Percentiles rank a stretch among this genome's conserved stretches.
These are phyloP conservation scores for Graphium colonna DNA, from an alignment of 2,888 invertebrate species.

Conservation along the genomic window DNA sequence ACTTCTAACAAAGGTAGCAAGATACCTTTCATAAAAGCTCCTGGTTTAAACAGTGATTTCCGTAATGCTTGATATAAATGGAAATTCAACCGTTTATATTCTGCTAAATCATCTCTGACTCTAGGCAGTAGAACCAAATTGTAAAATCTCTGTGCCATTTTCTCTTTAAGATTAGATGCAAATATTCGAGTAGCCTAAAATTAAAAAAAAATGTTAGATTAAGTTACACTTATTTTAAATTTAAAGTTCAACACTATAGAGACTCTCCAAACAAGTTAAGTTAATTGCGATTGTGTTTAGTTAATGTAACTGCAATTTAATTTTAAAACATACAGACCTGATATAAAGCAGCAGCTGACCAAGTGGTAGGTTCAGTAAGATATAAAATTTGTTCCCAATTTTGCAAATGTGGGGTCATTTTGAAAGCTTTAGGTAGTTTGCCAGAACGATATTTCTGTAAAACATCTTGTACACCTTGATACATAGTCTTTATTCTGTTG, in stretches of 20 bases:
- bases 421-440: slow-evolving; percentile 98
- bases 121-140: slow-evolving; percentile 95
- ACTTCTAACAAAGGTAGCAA: slow-evolving; percentile 85
- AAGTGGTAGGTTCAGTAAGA: slow-evolving; percentile 93
- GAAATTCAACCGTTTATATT: slow-evolving; percentile 96
- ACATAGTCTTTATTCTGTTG: slow-evolving; percentile 88
- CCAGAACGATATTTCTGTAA: slow-evolving; percentile 95
- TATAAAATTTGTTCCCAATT: slow-evolving; percentile 97
- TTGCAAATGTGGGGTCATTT: slow-evolving; percentile 93
- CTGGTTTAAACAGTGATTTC: slow-evolving; percentile 97
- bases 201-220: slow-evolving; percentile 20
- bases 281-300: background rate
- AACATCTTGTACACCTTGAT: slow-evolving; percentile 93
- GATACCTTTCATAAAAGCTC: slow-evolving; percentile 97
- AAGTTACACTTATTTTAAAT: no score
- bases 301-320: background rate
- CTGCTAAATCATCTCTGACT: slow-evolving; percentile 95
- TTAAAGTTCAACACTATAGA: no score
- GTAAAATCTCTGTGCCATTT: slow-evolving; percentile 97
- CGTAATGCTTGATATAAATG: slow-evolving; percentile 96
- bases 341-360: slow-evolving; percentile 99
- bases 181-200: slow-evolving; percentile 93
- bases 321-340: slow-evolving; percentile 68
- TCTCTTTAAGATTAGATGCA: slow-evolving; percentile 96
- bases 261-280: no score